Base-by-base conservation (phyloP, 2,113 vertebrate species). In the Pyrgilauda ruficollis region DNA sequence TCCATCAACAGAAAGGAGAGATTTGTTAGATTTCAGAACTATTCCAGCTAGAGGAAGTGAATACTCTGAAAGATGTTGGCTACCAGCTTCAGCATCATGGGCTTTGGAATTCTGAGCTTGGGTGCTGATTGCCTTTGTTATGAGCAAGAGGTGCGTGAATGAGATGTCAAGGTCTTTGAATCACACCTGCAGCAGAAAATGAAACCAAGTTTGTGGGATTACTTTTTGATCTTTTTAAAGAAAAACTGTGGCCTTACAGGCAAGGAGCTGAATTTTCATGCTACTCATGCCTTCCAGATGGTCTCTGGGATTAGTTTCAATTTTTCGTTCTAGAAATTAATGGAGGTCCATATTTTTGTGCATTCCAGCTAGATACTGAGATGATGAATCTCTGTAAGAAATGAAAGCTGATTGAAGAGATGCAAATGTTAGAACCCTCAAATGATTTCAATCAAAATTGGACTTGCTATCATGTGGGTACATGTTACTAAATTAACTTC, bases 381-480 rank as follows among this genome's bases (percentile, higher is more conserved):
- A 88, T 75, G 90, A 89, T 93, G 88, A 72, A 72, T 93, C 86
- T 87, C 72, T 67, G 41, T 75, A 85, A 91, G 74, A 91, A 96
- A 69, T 96, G 88, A 93, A 96, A 87, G 78, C 89, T 96, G 91
- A 93, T 94, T 96, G 95, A 96, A 94, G 81, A 96, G 86, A 92
- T 87, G 89, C 78, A 94, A 97, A 95, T 85, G 74, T 93, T 93
- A 96, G 86, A 92, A 94, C 81, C 91, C 94, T 89, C 90, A 95
- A 95, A 95, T 87, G 11, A 95, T 97, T 97, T 96, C 84, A 96
- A 80, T 97, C 94, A 95, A 94, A 96, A 91, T 93, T 89, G 90
- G 94, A 87, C 91, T 95, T 90, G 92, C 94, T 82, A 76, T 95
- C 91, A 90, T 91, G 81, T 87, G 84, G 81, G 84, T 94, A 92